phyloP scores from a whole-genome alignment of 2,888 invertebrate genomes.

The Cryptosula pallasiana region DNA sequence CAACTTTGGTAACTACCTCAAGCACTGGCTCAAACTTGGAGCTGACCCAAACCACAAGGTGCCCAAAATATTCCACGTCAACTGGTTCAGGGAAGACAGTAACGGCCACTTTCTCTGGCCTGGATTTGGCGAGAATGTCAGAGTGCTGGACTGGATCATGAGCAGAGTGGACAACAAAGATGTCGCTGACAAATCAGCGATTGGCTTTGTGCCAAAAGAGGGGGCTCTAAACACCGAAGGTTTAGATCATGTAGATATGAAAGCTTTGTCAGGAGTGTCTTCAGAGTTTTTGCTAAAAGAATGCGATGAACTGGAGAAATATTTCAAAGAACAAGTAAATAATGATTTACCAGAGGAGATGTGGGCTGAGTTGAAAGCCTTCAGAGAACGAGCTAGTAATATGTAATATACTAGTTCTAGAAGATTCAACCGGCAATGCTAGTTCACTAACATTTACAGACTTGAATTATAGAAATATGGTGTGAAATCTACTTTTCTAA shows the following conservation, averaged over 20 bases:
- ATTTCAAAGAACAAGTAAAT: conserved; percentile 89
- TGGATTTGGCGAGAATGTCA: conserved; percentile 86
- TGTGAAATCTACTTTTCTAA: too few species aligned
- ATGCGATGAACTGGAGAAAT: conserved; percentile 69
- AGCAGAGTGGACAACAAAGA: conserved; percentile 66
- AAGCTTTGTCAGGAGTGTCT: conserved; percentile 78
- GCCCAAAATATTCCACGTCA: conserved; percentile 96
- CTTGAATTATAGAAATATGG: too few species aligned
- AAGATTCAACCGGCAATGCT: too few species aligned
- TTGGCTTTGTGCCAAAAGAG: conserved; percentile 58
- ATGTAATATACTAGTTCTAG: too few species aligned
- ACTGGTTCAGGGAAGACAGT: conserved; percentile 92
- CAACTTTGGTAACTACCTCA: conserved; percentile 92
- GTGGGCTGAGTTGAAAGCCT: conserved; percentile 63
- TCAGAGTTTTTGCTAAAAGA: conserved; percentile 89
- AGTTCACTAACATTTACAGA: too few species aligned
- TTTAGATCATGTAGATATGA: conserved; percentile 68
- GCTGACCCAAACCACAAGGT: conserved; percentile 60
- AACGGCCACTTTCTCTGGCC: conserved; percentile 94
- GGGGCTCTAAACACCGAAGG: conserved; percentile 66
- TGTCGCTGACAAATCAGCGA: conserved; percentile 63
- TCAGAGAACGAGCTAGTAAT: conserved; percentile 60
- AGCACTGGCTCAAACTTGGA: conserved; percentile 90
- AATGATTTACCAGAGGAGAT: conserved; percentile 76
- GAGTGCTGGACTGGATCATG: conserved; percentile 94